Percentiles rank a stretch among this genome's conserved stretches.
These are phyloP conservation scores for Busseola fusca DNA, from an alignment of 2,888 invertebrate genomes.

Conservation along the genomic window DNA sequence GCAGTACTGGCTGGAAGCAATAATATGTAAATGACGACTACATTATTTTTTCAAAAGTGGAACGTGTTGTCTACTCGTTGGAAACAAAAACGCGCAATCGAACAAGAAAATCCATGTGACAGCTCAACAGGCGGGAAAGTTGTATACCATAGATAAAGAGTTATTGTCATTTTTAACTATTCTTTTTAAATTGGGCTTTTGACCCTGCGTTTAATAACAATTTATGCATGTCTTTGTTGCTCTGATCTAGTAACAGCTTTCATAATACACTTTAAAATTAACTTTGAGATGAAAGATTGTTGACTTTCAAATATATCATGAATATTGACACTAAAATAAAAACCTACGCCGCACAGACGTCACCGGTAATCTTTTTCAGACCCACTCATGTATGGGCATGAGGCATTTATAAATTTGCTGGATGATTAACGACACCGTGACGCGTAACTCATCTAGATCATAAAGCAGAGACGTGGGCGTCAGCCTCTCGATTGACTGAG, in stretches of 20 bases:
- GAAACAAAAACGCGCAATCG: constrained; percentile 43
- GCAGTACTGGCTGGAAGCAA: constrained; percentile 65
- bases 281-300: constrained; percentile 9
- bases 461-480: constrained; percentile 48
- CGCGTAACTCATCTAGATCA: constrained; percentile 59
- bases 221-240: neutral
- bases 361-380: constrained; percentile 39
- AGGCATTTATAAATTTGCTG: constrained; percentile 59
- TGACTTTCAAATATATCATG: constrained; percentile 12
- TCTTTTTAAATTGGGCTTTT: neutral
- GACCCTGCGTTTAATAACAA: neutral
- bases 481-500: constrained; percentile 42
- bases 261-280: neutral
- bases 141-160: constrained; percentile 19
- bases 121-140: constrained; percentile 29
- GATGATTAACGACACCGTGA: constrained; percentile 59
- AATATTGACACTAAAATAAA: constrained; percentile 22
- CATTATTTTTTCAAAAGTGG: constrained; percentile 67
- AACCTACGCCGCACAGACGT: constrained; percentile 13
- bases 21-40: constrained; percentile 63
- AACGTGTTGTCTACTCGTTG: constrained; percentile 57
- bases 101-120: constrained; percentile 46
- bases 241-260: constrained; percentile 4
- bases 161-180: constrained; percentile 1
- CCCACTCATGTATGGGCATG: constrained; percentile 48